phyloP scores from a whole-genome alignment of 2,797 vertebrate species.

The Aldrovandia affinis region DNA sequence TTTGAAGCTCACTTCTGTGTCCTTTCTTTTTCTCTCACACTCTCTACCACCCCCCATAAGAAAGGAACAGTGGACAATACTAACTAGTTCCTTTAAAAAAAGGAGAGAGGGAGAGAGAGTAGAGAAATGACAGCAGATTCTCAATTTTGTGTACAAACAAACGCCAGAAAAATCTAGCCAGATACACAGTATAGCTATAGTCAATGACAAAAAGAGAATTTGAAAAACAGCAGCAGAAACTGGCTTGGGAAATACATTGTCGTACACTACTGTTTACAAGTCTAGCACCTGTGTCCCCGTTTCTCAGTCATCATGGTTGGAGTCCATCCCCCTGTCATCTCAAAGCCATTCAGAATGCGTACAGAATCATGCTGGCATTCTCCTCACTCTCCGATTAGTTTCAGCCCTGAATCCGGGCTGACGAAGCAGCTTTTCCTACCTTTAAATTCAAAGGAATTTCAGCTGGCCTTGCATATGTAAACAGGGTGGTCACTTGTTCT shows the following conservation, averaged over 20 bases:
- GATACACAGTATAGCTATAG: not conserved
- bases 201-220: not conserved
- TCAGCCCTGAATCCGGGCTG: not conserved
- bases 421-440: not conserved
- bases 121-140: no score
- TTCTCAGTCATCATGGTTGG: not conserved
- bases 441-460: not conserved
- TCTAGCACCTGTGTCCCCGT: not conserved
- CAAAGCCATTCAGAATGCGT: not conserved
- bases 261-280: not conserved
- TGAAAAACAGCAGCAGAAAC: no score
- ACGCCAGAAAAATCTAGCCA: not conserved
- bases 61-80: not conserved
- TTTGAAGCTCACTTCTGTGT: slow-evolving; percentile 14
- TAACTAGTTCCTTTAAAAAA: no score
- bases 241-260: no score
- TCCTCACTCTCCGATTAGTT: not conserved
- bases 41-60: not conserved
- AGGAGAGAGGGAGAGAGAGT: not conserved
- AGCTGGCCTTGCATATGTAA: not conserved
- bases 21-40: not conserved
- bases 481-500: not conserved
- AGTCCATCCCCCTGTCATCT: not conserved
- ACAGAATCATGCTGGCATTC: not conserved
- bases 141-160: not conserved